Percentiles rank a stretch among this genome's conserved stretches.
Conservation (phyloP, 2,888 invertebrate species). For the Stratiomys singularior region DNA sequence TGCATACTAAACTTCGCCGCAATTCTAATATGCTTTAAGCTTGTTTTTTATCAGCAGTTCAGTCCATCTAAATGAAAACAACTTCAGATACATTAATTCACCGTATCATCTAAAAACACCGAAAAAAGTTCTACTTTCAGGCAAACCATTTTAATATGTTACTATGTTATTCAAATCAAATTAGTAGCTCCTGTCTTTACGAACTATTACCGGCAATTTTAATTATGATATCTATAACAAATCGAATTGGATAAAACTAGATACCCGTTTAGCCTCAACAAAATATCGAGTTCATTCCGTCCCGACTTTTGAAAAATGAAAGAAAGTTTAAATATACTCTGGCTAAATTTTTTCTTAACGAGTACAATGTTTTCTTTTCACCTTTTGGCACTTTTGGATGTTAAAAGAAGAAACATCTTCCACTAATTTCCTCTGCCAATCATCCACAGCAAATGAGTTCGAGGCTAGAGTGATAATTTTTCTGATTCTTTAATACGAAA, state of each 20-base stretch:
- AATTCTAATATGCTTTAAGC: no score
- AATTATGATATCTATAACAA: constrained; percentile 2
- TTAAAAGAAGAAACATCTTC: neutral
- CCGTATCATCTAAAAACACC: neutral
- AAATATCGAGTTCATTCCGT: neutral
- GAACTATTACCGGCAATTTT: neutral
- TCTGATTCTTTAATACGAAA: neutral
- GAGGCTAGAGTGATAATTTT: neutral
- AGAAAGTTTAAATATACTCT: neutral
- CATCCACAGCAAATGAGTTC: neutral
- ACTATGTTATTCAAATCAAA: neutral
- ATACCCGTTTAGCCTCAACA: neutral
- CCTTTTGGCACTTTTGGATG: neutral
- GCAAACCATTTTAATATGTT: neutral
- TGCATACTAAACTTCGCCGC: no score
- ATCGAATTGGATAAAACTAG: neutral
- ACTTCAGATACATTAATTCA: neutral
- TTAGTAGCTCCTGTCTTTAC: neutral
- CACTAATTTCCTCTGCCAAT: neutral
- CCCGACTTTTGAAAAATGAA: neutral
- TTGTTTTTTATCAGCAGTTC: no score
- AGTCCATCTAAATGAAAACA: no score
- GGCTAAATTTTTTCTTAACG: neutral
- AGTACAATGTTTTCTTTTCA: neutral
- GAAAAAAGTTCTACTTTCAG: neutral